Base-by-base conservation (phyloP, 2,888 invertebrate genomes). In the Caenorhabditis plicata region DNA sequence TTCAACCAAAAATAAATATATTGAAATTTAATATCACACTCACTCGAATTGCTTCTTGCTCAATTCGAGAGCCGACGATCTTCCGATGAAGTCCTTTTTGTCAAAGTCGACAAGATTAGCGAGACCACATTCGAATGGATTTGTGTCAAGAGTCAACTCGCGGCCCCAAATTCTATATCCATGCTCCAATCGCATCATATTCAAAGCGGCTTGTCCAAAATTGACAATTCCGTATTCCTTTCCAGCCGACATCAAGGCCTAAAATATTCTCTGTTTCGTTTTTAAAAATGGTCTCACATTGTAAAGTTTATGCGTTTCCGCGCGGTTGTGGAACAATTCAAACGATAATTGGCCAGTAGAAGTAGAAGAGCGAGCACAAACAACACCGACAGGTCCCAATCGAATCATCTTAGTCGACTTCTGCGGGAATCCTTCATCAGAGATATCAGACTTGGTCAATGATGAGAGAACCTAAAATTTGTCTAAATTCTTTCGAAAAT, bases 41-140 rank as follows among this genome's bases (percentile, higher is more conserved):
- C 35, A 61, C 61, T 54, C 35, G 42, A 61, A 68, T 19, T 53
- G 19, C 67, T 35, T 77, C 73, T 71, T 83, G 81, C 68, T 81
- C 81, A 70, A 78, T 75, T 44, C 81, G 70, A 66, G 78, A 72
- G 53, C 80, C 63, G 66, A 79, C 64, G 19, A 43, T 40, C 67
- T 56, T 22, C 75, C 75, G 36, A 75, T 74, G 52, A 75, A 75
- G 36, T 72, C 73, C n/a, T 60, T 57, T 50, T 66, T 66, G 15
- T 48, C 33, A 20, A 69, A 60, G 42, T 69, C 54, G 8, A 69
- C 66, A 31, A 69, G 46, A 20, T 55, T 47, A 38, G 64, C 80
- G 11, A 84, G 70, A n/a, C 83, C 83, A 26, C 83, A 82, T 68
- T 84, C 83, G 43, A 81, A 71, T 13, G 83, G 83, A 64, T 83